Percentiles rank a stretch among this genome's conserved stretches.
These are phyloP conservation scores for Chlamydotis undulata DNA, from an alignment of 2,113 vertebrate species.

Conservation along the genomic window DNA sequence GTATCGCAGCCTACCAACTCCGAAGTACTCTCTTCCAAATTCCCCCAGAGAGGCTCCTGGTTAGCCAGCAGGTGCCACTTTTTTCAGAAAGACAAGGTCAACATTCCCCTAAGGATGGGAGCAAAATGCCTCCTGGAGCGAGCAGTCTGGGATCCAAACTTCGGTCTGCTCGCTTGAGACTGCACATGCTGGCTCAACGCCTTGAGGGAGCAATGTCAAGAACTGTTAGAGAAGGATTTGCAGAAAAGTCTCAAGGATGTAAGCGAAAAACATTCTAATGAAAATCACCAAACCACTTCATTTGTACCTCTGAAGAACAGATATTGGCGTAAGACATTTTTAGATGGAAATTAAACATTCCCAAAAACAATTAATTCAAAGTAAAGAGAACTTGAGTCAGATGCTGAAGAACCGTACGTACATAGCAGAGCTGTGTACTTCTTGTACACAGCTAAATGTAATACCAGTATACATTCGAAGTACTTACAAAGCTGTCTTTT, in stretches of 20 bases:
- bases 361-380: background rate
- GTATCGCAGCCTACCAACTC: background rate
- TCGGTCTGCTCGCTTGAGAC: background rate
- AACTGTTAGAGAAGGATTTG: conserved; percentile 43
- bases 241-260: background rate
- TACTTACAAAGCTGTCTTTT: background rate
- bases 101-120: conserved; percentile 12
- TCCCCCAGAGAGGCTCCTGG: background rate
- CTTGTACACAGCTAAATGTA: background rate
- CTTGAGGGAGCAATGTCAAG: conserved; percentile 46
- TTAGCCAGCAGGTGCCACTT: conserved; percentile 18
- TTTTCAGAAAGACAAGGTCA: conserved; percentile 49
- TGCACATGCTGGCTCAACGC: background rate
- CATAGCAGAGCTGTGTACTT: background rate
- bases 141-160: background rate
- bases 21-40: background rate
- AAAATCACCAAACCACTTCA: background rate
- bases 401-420: background rate
- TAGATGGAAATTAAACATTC: background rate
- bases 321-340: background rate
- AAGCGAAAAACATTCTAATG: background rate
- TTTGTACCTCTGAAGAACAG: background rate
- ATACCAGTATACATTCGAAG: background rate
- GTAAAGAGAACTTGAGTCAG: background rate
- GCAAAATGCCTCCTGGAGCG: background rate